A percentile compares a stretch with the other conserved stretches of the same genome.
These are phyloP conservation scores for Altica lythri DNA, from an alignment of 2,888 invertebrate genomes.

Conservation along the genomic window DNA sequence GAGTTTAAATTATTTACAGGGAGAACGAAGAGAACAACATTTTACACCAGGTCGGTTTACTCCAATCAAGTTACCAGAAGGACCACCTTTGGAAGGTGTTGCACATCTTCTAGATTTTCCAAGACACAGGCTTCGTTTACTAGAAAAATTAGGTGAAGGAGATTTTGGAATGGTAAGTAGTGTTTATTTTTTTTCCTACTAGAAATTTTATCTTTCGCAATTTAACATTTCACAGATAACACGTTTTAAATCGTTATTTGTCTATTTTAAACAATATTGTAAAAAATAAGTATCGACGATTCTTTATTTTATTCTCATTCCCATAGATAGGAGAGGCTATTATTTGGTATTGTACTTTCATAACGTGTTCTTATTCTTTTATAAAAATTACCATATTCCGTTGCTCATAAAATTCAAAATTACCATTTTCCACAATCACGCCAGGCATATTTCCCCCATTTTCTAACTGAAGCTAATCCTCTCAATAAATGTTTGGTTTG, in stretches of 20 bases:
- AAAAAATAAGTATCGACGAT: too few relatives aligned
- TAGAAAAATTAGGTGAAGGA: conserved; percentile 86
- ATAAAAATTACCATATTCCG: conserved; percentile 8
- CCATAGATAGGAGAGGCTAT: neutral
- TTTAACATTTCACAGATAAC: neutral
- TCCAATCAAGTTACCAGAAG: conserved; percentile 73
- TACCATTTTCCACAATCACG: conserved; percentile 16
- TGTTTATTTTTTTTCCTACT: conserved; percentile 10
- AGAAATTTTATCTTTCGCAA: neutral
- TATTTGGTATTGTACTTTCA: neutral
- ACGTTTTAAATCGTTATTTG: neutral
- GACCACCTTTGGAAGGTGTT: conserved; percentile 69
- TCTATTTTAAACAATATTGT: too few relatives aligned
- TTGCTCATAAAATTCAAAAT: conserved; percentile 8
- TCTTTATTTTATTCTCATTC: too few relatives aligned
- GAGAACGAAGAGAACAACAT: conserved; percentile 69
- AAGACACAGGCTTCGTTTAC: conserved; percentile 78
- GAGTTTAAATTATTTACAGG: conserved; percentile 52
- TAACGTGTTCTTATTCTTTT: neutral
- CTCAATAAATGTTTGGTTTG: conserved; percentile 23
- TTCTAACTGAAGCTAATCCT: conserved; percentile 18
- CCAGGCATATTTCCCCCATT: conserved; percentile 16
- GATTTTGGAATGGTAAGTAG: conserved; percentile 83
- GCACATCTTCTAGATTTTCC: conserved; percentile 79
- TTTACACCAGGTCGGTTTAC: conserved; percentile 74